Evolutionary conservation across 2,113 vertebrate genomes (phyloP).

Genomic region (Pygoscelis antarcticus): DNA sequence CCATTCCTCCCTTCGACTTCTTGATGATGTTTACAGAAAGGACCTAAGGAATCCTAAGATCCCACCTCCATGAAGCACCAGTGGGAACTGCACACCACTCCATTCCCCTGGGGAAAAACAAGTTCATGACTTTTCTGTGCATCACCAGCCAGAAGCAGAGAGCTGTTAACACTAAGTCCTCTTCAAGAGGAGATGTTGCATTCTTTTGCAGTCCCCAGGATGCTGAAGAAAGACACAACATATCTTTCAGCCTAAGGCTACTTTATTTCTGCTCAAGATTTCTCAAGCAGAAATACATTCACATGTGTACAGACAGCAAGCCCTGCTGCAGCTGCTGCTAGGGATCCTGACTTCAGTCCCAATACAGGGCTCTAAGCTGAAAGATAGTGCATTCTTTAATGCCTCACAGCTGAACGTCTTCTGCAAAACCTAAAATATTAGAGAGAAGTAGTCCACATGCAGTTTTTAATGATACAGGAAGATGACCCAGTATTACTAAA

Average conservation of each 20-base stretch:
- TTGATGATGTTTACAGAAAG: background rate
- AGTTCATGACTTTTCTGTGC: background rate
- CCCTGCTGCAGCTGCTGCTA: background rate
- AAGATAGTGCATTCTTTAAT: background rate
- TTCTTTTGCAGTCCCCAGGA: background rate
- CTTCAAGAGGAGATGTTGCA: background rate
- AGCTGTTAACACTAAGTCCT: background rate
- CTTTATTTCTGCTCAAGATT: background rate
- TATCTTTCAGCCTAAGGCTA: background rate
- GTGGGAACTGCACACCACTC: background rate
- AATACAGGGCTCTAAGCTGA: background rate
- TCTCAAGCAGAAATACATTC: background rate
- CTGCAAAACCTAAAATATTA: background rate
- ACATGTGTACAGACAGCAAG: background rate
- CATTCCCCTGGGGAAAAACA: background rate
- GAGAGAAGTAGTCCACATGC: background rate
- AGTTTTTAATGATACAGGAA: background rate
- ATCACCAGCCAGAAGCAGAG: background rate
- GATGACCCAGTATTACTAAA: background rate
- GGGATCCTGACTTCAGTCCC: background rate
- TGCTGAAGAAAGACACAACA: background rate
- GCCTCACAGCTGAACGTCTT: fast-evolving
- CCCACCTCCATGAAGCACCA: background rate
- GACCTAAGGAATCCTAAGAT: background rate
- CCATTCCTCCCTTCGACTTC: background rate